These are phyloP conservation scores for Tauraco erythrolophus DNA, from an alignment of 2,113 vertebrate genomes.

Conservation along the genomic window DNA sequence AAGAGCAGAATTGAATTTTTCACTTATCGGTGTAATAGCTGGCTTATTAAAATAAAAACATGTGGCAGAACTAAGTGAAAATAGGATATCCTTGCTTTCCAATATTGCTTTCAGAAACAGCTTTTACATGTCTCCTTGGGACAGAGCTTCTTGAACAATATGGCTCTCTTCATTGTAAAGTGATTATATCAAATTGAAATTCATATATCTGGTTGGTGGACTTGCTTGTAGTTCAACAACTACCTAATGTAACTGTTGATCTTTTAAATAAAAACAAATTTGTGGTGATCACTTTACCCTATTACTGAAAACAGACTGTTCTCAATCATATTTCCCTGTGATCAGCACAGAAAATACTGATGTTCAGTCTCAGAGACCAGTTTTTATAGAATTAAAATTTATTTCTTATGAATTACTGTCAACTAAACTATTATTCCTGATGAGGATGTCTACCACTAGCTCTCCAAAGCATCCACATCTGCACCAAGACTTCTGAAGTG, in stretches of 20 bases:
- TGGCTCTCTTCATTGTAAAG: conserved; percentile 29
- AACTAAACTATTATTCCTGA: background rate
- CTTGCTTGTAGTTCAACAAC: background rate
- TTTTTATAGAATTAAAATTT: background rate
- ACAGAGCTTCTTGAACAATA: conserved; percentile 13
- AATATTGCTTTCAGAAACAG: background rate
- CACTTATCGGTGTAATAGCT: background rate
- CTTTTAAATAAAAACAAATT: background rate
- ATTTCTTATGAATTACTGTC: background rate
- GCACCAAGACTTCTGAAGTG: background rate
- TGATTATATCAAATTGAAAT: background rate
- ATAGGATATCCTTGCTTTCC: background rate
- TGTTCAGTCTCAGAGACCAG: background rate
- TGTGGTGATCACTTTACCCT: background rate
- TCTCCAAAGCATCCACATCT: background rate
- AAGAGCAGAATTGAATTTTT: background rate
- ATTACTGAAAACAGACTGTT: background rate
- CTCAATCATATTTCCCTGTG: background rate
- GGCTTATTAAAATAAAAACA: conserved; percentile 17
- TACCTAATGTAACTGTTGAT: background rate
- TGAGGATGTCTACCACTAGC: background rate
- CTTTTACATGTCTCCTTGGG: background rate
- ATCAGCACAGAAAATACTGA: background rate
- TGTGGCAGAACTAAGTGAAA: background rate
- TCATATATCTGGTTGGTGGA: background rate